phyloP scores from a whole-genome alignment of 2,113 vertebrate species.

The Mormyrus lacerda region DNA sequence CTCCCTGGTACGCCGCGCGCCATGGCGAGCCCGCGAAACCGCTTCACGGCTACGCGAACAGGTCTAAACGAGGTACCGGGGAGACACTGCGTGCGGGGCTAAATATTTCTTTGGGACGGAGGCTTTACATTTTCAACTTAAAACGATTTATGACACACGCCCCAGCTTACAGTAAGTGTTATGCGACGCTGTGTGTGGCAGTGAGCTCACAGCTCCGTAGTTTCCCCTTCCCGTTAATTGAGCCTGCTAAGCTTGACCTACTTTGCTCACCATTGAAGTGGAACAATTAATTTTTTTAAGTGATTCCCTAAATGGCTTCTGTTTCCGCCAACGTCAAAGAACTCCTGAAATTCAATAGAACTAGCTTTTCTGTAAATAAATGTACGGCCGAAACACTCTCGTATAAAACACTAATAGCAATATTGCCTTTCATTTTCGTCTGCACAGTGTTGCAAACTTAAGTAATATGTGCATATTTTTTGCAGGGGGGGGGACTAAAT shows the following conservation, averaged over 20 bases:
- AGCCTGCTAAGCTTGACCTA: slow-evolving; percentile 55
- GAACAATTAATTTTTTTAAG: slow-evolving; percentile 48
- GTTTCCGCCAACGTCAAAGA: slow-evolving; percentile 29
- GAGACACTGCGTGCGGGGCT: background rate
- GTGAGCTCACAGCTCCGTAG: background rate
- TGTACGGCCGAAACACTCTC: background rate
- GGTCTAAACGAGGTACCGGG: background rate
- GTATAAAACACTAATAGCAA: background rate
- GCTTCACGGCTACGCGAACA: background rate
- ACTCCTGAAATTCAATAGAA: slow-evolving; percentile 26
- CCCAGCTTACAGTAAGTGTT: background rate
- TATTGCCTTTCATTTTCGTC: background rate
- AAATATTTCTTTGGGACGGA: background rate
- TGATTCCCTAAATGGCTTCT: slow-evolving; percentile 42
- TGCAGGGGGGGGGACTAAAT: background rate
- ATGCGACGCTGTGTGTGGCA: background rate
- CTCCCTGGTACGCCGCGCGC: background rate
- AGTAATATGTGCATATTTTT: background rate
- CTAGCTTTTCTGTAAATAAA: slow-evolving; percentile 23
- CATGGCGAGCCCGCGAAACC: background rate
- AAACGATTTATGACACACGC: slow-evolving; percentile 26
- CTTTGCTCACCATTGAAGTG: slow-evolving; percentile 51
- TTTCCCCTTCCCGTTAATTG: slow-evolving; percentile 41
- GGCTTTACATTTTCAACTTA: background rate
- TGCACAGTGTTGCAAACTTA: background rate